Base-by-base conservation (phyloP, 2,113 vertebrate genomes). In the Climacteris rufus region DNA sequence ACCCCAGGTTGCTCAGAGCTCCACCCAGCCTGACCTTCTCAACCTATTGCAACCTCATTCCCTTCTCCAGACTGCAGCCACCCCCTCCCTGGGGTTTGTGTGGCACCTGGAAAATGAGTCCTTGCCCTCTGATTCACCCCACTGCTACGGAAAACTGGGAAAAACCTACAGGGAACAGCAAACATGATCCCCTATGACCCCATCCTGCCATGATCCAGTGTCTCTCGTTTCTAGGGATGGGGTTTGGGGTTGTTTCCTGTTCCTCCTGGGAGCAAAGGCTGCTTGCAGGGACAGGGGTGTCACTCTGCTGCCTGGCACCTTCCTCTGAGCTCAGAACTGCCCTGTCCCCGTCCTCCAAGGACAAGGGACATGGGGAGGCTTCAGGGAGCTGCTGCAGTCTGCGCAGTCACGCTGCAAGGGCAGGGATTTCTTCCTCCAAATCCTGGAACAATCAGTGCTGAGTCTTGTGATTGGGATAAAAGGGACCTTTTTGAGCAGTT, bases 381-480 rank as follows among this genome's bases (percentile, higher is more conserved):
- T 13, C 83, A 44, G 63, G 93, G 47, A 94, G 84, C 75, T 50
- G 15, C 94, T 40, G 91, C 94, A 93, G 89, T 64, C 49, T 92
- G 93, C 27, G 17, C 82, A 87, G 96, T 95, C 93, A 92, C n/a
- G n/a, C 94, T 92, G 93, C 93, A 93, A 60, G 91, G 89, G 21
- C 95, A 82, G 77, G 87, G 72, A 95, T 64, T 76, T 35, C 90
- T 91, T 6, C 65, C 70, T 79, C 92, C 80, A 33, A 64, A 16
- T 15, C 81, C 95, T 56, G 90, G 92, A 95, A 95, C 92, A 84
- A 87, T 60, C 93, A 37, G 84, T 87, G 95, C 96, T 16, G 87
- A 82, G 92, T 82, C 92, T 95, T 95, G 96, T 91, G 95, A 93
- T 44, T 1, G 93, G 93, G 81, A 91, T 96, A 28, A 96, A 95